phyloP scores from a whole-genome alignment of 2,113 vertebrate genomes.

The Agapornis roseicollis region DNA sequence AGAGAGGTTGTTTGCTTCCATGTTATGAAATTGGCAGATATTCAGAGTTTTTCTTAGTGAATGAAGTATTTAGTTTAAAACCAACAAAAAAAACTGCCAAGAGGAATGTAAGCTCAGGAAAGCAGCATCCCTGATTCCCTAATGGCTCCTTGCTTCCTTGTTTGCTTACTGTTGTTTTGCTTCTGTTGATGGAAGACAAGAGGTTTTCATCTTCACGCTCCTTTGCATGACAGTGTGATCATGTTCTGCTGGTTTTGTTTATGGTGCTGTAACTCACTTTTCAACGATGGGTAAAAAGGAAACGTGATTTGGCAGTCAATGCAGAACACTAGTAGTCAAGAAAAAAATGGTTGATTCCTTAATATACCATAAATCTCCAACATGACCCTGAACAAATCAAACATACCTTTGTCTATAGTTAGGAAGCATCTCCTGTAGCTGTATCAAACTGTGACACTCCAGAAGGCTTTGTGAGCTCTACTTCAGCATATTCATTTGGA shows the following conservation, averaged over 20 bases:
- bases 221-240: not conserved
- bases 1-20: not conserved
- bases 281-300: not conserved
- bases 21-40: not conserved
- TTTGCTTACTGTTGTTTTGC: not conserved
- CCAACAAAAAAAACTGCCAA: not conserved
- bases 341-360: not conserved
- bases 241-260: not conserved
- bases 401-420: not conserved
- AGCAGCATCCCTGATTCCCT: not conserved
- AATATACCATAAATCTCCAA: not conserved
- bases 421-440: not conserved
- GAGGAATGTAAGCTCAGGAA: not conserved
- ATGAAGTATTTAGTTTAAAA: not conserved
- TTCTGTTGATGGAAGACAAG: not conserved
- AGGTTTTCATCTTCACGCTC: not conserved
- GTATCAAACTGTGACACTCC: not conserved
- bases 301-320: not conserved
- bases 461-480: not conserved
- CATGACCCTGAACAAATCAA: not conserved
- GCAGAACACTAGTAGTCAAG: not conserved
- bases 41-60: not conserved
- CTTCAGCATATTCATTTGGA: not conserved
- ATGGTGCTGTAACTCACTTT: not conserved
- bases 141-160: not conserved